Evolutionary conservation across 2,888 invertebrate species (phyloP).

Genomic region (Catocala fraxini): DNA sequence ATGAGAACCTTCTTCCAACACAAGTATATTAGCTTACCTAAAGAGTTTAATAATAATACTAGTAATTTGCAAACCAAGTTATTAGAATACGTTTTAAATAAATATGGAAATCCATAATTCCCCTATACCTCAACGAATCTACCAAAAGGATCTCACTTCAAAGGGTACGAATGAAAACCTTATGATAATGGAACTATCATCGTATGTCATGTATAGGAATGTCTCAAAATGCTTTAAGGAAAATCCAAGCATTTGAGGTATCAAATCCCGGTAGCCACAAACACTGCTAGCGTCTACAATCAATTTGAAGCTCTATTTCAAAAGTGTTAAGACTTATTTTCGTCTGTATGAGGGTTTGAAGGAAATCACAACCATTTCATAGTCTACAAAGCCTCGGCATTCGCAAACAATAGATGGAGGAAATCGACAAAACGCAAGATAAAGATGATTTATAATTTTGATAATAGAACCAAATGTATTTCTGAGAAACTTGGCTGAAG

Average conservation of each 20-base stretch:
- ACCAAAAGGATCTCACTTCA: too few species aligned
- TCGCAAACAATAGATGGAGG: constrained; percentile 43
- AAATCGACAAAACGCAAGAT: constrained; percentile 64
- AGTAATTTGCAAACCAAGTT: too few species aligned
- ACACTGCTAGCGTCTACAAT: constrained; percentile 4
- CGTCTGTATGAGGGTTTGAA: not conserved
- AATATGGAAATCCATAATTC: too few species aligned
- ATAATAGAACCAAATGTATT: constrained; percentile 58
- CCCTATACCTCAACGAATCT: too few species aligned
- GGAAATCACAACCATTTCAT: constrained; percentile 44
- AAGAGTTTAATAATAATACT: too few species aligned
- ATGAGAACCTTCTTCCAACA: too few species aligned
- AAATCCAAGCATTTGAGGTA: constrained; percentile 15
- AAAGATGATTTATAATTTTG: constrained; percentile 69
- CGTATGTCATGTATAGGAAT: constrained; percentile 18
- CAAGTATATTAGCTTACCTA: too few species aligned
- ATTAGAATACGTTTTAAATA: too few species aligned
- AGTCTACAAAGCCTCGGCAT: constrained; percentile 52
- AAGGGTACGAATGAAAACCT: not conserved
- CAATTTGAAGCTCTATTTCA: constrained; percentile 3
- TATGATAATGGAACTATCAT: constrained; percentile 30
- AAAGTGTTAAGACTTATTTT: not conserved
- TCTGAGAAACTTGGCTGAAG: constrained; percentile 32
- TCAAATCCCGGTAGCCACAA: constrained; percentile 9
- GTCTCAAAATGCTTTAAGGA: constrained; percentile 23